These are phyloP conservation scores for Sarcophaga peregrina DNA, from an alignment of 1,140 invertebrate genomes.

Conservation along the genomic window DNA sequence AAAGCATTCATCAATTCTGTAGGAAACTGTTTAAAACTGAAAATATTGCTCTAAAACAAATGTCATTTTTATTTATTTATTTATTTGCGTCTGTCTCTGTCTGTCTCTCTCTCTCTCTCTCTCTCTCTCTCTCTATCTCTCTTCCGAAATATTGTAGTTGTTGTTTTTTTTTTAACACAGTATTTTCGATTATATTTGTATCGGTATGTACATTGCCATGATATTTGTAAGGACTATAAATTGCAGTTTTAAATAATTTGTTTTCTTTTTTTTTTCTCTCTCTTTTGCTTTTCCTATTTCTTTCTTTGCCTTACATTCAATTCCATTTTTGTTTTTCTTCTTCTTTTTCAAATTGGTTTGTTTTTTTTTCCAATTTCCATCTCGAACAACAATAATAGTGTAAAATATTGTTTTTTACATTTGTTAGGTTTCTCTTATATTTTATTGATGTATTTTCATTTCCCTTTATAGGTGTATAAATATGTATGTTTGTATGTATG, in stretches of 20 bases:
- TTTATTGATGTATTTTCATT: background rate
- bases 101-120: too few species aligned
- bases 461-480: background rate
- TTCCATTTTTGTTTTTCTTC: background rate
- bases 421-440: slow-evolving; percentile 14
- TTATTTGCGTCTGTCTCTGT: too few species aligned
- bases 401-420: slow-evolving; percentile 12
- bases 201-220: background rate
- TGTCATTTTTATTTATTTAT: too few species aligned
- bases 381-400: background rate
- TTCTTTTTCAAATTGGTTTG: background rate
- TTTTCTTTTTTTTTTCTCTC: background rate
- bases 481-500: background rate
- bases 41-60: too few species aligned
- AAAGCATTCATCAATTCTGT: too few species aligned
- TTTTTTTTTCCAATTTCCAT: background rate
- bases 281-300: background rate
- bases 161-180: too few species aligned
- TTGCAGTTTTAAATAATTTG: background rate
- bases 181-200: too few species aligned
- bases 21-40: too few species aligned
- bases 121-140: too few species aligned
- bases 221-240: slow-evolving; percentile 16
- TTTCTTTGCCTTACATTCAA: background rate
- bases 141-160: too few species aligned